A percentile compares a stretch with the other conserved stretches of the same genome.
Conservation (phyloP, 2,888 invertebrate species). For the Eristalis intricaria region DNA sequence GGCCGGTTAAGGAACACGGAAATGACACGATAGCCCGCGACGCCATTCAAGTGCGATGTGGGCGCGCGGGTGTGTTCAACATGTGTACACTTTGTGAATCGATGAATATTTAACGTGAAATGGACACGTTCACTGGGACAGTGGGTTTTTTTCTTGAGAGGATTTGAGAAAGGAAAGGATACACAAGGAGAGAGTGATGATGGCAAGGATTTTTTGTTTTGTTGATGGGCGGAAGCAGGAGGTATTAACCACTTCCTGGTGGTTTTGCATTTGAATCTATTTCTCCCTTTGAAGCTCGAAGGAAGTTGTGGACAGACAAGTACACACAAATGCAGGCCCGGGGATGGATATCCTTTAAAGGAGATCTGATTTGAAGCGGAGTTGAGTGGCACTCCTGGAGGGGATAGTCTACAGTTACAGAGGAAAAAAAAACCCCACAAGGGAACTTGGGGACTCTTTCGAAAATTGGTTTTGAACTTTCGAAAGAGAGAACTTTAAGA, state of each 20-base stretch:
- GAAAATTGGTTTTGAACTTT: neutral
- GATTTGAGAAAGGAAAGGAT: neutral
- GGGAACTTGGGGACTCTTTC: neutral
- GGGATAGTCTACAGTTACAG: neutral
- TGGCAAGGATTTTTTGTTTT: neutral
- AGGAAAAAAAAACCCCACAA: slow-evolving; percentile 1
- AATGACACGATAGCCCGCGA: slow-evolving; percentile 35
- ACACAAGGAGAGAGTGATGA: neutral
- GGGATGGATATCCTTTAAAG: neutral
- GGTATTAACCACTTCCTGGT: slow-evolving; percentile 48
- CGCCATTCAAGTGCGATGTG: slow-evolving; percentile 10
- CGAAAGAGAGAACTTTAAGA: neutral
- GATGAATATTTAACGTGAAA: slow-evolving; percentile 73
- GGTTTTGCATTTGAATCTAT: neutral
- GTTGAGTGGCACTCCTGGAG: neutral
- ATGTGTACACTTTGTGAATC: slow-evolving; percentile 62
- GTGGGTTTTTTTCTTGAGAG: slow-evolving; percentile 18
- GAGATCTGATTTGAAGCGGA: neutral
- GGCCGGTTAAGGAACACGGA: slow-evolving; percentile 54
- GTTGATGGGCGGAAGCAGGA: neutral
- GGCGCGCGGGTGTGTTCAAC: neutral
- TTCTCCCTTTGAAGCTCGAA: neutral
- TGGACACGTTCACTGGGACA: slow-evolving; percentile 51
- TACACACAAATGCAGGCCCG: neutral
- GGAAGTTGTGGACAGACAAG: neutral